Percentiles rank a stretch among this genome's conserved stretches.
phyloP scores from a whole-genome alignment of 2,888 invertebrate genomes.

The Drosophila setosimentum region DNA sequence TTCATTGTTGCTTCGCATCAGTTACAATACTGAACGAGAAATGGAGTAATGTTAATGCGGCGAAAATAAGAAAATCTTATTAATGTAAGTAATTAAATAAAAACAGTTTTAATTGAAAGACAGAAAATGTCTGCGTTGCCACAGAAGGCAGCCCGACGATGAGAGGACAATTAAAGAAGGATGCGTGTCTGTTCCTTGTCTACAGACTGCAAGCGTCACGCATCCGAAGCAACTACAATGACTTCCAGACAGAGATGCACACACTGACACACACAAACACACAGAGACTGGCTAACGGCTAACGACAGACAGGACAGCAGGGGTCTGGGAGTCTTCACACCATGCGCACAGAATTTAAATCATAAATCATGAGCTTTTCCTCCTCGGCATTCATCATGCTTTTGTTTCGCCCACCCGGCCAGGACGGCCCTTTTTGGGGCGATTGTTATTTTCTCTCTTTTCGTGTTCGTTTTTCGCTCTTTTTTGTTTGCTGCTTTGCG shows the following conservation, averaged over 20 bases:
- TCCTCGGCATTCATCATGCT: constrained; percentile 72
- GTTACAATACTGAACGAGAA: constrained; percentile 5
- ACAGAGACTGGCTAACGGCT: constrained; percentile 20
- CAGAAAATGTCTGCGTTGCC: constrained; percentile 30
- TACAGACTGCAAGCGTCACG: constrained; percentile 53
- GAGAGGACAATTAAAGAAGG: constrained; percentile 73
- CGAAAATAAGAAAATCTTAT: constrained; percentile 64
- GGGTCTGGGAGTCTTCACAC: constrained; percentile 64
- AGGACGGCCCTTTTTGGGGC: constrained; percentile 23
- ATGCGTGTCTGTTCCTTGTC: constrained; percentile 54
- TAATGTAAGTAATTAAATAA: constrained; percentile 77
- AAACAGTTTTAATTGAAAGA: constrained; percentile 72
- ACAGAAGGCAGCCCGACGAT: constrained; percentile 22
- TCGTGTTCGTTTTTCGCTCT: constrained; percentile 31
- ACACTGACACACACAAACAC: constrained; percentile 15
- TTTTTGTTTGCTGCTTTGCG: constrained; percentile 32
- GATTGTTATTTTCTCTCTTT: constrained; percentile 33
- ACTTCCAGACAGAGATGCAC: constrained; percentile 53
- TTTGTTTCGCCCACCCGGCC: constrained; percentile 31
- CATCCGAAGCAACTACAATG: constrained; percentile 63
- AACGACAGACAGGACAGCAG: constrained; percentile 20
- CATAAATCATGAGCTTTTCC: constrained; percentile 84
- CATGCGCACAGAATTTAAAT: constrained; percentile 79
- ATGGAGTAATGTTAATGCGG: constrained; percentile 28
- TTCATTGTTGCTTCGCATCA: not conserved